phyloP scores from a whole-genome alignment of 2,113 vertebrate species.

The Chaetops frenatus region DNA sequence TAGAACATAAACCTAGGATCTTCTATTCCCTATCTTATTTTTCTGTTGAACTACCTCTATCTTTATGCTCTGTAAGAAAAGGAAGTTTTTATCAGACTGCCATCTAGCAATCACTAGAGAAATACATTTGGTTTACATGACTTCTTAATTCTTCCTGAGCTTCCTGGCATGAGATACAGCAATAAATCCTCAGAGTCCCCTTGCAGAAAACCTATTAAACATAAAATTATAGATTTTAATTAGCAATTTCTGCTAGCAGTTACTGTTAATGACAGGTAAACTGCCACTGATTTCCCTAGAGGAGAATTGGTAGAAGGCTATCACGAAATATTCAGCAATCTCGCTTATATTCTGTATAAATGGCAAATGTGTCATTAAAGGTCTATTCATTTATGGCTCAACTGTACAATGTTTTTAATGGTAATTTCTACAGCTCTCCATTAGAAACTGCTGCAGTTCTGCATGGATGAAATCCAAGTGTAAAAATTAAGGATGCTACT shows the following conservation, averaged over 20 bases:
- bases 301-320: constrained; percentile 13
- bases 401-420: constrained; percentile 22
- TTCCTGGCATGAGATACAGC: not conserved
- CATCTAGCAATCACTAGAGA: not conserved
- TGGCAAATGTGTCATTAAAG: constrained; percentile 54
- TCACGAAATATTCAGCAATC: constrained; percentile 37
- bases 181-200: constrained; percentile 4
- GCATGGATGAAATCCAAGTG: not conserved
- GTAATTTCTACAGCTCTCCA: constrained; percentile 14
- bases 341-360: constrained; percentile 22
- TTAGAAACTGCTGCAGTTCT: not conserved
- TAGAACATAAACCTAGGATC: not conserved
- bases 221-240: constrained; percentile 61
- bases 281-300: constrained; percentile 60
- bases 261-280: constrained; percentile 58
- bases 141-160: not conserved
- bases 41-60: not conserved
- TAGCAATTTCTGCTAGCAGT: constrained; percentile 59
- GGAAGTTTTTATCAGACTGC: not conserved
- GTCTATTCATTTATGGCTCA: constrained; percentile 43
- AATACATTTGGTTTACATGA: not conserved
- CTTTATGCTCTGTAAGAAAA: not conserved
- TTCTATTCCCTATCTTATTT: not conserved
- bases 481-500: not conserved
- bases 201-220: constrained; percentile 24